These are phyloP conservation scores for Elegia similella DNA, from an alignment of 2,888 invertebrate genomes.

Conservation along the genomic window DNA sequence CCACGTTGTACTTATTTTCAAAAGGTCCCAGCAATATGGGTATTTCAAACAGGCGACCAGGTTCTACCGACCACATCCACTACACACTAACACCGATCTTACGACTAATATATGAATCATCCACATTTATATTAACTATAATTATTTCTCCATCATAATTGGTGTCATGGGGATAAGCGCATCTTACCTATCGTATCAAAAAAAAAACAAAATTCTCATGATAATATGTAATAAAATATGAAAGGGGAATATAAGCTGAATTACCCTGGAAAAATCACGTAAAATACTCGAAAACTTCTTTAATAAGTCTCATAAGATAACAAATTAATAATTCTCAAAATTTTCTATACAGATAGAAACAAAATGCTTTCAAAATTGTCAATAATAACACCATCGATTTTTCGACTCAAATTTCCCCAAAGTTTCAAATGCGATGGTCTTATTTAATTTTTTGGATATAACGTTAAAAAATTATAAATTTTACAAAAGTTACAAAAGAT, in stretches of 20 bases:
- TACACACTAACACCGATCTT: conserved; percentile 70
- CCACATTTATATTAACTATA: conserved; percentile 43
- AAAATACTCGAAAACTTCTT: conserved; percentile 60
- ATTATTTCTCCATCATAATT: conserved; percentile 46
- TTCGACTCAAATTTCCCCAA: neutral
- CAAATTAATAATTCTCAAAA: conserved; percentile 16
- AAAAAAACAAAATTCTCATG: neutral
- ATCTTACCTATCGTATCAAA: conserved; percentile 30
- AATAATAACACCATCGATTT: conserved; percentile 6
- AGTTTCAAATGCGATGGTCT: neutral
- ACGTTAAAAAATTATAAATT: neutral
- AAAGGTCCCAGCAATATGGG: conserved; percentile 25
- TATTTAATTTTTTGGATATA: neutral
- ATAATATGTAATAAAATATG: conserved; percentile 22
- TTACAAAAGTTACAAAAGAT: conserved; percentile 7
- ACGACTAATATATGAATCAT: conserved; percentile 48
- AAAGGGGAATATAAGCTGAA: conserved; percentile 14
- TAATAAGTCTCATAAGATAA: conserved; percentile 28
- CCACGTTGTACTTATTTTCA: conserved; percentile 19
- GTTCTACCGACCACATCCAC: conserved; percentile 72
- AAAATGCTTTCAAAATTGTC: conserved; percentile 9
- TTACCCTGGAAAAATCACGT: conserved; percentile 64
- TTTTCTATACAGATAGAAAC: neutral
- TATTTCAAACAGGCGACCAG: conserved; percentile 34
- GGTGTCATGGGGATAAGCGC: conserved; percentile 62